Evolutionary conservation across 1,140 invertebrate genomes (phyloP), one percentile per base, ranked within the genome.

Genomic region (Trichonephila inaurata): DNA sequence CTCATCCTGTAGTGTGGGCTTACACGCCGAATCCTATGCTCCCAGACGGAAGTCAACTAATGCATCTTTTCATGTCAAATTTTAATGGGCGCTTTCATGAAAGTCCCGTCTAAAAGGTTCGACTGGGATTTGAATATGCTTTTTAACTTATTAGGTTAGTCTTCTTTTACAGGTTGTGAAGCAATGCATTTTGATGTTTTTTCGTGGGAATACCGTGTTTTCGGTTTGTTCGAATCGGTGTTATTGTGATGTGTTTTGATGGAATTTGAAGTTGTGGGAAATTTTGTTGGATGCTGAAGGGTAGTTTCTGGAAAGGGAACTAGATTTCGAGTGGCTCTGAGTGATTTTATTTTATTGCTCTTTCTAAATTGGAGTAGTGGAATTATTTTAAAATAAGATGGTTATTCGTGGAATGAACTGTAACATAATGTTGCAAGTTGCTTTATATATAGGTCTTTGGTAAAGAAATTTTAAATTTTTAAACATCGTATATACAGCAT

Each of bases 61-160:
- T 92, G 90, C 90, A 92, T 69, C 90, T 83, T 85, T 92, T 92
- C 90, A 92, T 61, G 10, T 24, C 33, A 66, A 51, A 7, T 61
- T 82, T 92, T 64, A 64, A 90, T 60, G 60, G 69, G 40, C 10
- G 66, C 72, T 90, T 90, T 81, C 51, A 81, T 62, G 24, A 14
- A 44, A 44, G 72, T 24, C 33, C 28, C 24, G 16, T 77, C 72
- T 77, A 18, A 77, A 85, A 85, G 58, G 82, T 24, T 85, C 72
- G 14, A 40, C 16, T 3, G 72, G 72, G 72, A 33, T 77, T 77
- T 77, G 72, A 77, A 77, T 77, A 77, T 77, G 72, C 72, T 77
- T 77, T 77, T 77, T 77, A 77, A 77, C 72, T 77, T 77, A 77
- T 77, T 77, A 28, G 72, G 72, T 77, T 77, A 77, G 72, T 77